Evolutionary conservation across 2,113 vertebrate species (phyloP), one percentile per base, ranked within the genome.

Genomic region (Periophthalmus modestus): DNA sequence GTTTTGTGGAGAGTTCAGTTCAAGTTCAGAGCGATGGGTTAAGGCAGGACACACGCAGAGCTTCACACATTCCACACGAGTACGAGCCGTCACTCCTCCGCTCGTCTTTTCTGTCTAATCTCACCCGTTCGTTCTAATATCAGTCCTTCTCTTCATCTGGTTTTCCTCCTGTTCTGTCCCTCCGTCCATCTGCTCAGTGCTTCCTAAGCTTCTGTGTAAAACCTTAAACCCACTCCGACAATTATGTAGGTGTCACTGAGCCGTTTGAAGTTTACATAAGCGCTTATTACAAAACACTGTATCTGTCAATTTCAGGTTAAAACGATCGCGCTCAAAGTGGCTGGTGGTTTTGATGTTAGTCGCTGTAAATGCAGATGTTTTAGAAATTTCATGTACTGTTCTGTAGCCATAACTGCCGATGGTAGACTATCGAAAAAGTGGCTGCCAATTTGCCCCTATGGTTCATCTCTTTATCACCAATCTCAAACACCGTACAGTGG

Each of bases 11-110:
- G 19, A 67, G 87, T 87, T 89, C 80, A 86, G 76, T 50, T 46
- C 28, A 59, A 79, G 82, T 83, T 90, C 82, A 85, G 33, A 62
- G 36, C 72, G 68, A 86, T 68, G 46, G 74, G 70, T 79, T 73
- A 89, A 74, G 70, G 66, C 66, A 82, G 83, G 67, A 79, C 72
- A 69, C 55, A 73, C 74, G 77, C 61, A 28, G 71, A 21, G 80
- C 82, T 84, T 79, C 78, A 76, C 83, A 80, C 86, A 88, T 88
- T 88, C 85, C 86, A 69, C 65, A 65, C 74, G 82, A 70, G 83
- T 71, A 79, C 82, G 78, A 50, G 76, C 75, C 80, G 73, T 79
- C 72, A 76, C 71, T 80, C 19, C 77, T 82, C 68, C 74, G 83
- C 87, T 87, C 78, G 77, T 87, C 79, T 28, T 69, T 79, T 34